phyloP scores from a whole-genome alignment of 2,797 vertebrate species.

The Cryptoblepharus egeriae region DNA sequence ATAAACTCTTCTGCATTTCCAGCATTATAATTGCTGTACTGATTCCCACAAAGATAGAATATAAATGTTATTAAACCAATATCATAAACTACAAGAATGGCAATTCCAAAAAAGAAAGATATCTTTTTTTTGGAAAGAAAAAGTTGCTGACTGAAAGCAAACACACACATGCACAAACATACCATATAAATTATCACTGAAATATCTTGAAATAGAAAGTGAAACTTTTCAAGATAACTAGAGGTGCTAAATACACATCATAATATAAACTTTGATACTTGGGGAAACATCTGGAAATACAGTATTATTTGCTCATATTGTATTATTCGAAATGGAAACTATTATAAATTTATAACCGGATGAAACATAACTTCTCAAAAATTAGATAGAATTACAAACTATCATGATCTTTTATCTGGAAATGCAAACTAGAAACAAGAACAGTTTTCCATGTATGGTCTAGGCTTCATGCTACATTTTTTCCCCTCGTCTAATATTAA shows the following conservation, averaged over 20 bases:
- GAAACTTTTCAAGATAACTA: background rate
- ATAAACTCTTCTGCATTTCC: too few relatives aligned
- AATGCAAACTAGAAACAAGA: conserved; percentile 14
- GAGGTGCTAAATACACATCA: background rate
- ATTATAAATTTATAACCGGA: background rate
- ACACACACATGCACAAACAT: too few relatives aligned
- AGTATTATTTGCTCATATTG: background rate
- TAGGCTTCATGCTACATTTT: background rate
- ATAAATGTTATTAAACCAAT: too few relatives aligned
- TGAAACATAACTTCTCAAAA: conserved; percentile 3
- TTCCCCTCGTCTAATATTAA: background rate
- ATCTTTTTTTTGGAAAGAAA: background rate
- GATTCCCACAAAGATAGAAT: too few relatives aligned
- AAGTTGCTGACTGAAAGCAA: too few relatives aligned
- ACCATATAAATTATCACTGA: background rate
- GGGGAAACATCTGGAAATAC: background rate
- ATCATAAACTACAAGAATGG: too few relatives aligned
- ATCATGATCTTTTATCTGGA: background rate
- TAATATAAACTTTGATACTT: background rate
- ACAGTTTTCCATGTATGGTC: background rate
- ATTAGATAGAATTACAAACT: conserved; percentile 1
- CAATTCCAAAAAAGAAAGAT: too few relatives aligned
- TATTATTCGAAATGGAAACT: background rate
- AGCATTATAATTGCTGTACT: too few relatives aligned
- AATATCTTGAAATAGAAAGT: background rate